Base-by-base conservation (phyloP, 2,797 vertebrate genomes). In the Mionectes olivaceus region DNA sequence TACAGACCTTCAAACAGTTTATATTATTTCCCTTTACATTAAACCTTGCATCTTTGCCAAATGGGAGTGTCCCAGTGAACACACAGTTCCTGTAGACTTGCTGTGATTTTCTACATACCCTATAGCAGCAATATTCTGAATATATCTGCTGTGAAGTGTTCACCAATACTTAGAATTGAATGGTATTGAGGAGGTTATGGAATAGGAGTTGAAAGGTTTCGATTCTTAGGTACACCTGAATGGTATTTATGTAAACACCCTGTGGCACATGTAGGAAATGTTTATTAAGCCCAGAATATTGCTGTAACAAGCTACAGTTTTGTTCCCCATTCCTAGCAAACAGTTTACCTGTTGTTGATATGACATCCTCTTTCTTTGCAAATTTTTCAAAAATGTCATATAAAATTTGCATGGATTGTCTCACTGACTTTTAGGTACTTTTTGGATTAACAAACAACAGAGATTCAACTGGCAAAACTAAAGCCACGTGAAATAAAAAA, bases 301-400 rank as follows among this genome's bases (percentile, higher is more conserved):
- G 53, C 27, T 35, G 30, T 64, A 83, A 16, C 16, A 35, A 63
- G 7, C 25, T 19, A 4, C 19, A 68, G 13, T 24, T 79, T 69
- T 71, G 8, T 17, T 83, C 9, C 24, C 4, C 4, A 10, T 56
- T 81, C 24, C 11, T 10, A 81, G 25, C 11, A 92, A 73, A 30
- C 1, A 43, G 37, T 60, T 74, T 69, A 27, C 3, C 8, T 52
- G 3, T 19, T 55, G 4, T 10, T 74, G 10, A 52, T 32, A 27
- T 1, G 4, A 1, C 7, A 47, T 55, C 70, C 15, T 46, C 7
- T 67, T 73, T 75, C 2, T 2, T n/a, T 68, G 15, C 3, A n/a
- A 30, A 0, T 41, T 41, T 85, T 85, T 82, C 75, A 37, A 32
- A 49, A 37, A 61, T 43, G 3, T 22, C 7, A 22, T 56, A 39